phyloP scores from a whole-genome alignment of 2,888 invertebrate species.

The Branchipolynoe longqiensis region DNA sequence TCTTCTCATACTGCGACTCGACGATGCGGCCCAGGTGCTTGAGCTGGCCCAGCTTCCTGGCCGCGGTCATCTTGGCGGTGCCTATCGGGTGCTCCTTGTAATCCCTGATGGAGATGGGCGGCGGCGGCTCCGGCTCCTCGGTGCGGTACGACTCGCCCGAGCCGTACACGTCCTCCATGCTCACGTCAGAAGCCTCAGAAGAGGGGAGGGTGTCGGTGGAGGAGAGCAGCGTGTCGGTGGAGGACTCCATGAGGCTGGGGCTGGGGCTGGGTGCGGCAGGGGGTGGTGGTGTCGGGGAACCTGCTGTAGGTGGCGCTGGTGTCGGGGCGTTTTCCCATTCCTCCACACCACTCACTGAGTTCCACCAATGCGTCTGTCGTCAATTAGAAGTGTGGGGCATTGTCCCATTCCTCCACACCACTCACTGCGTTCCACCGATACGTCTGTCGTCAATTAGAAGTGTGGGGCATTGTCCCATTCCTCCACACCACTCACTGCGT shows the following conservation, averaged over 20 bases:
- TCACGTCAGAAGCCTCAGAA: conserved; percentile 39
- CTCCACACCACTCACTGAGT: not conserved
- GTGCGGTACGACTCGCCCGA: conserved; percentile 21
- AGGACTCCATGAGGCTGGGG: conserved; percentile 33
- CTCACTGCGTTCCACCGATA: not conserved
- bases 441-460: no score
- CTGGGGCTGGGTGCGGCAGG: not conserved
- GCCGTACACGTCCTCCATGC: conserved; percentile 50
- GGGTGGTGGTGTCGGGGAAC: not conserved
- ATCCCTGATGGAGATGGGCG: conserved; percentile 13
- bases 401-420: conserved; percentile 2
- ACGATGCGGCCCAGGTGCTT: conserved; percentile 45
- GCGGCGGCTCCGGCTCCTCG: not conserved
- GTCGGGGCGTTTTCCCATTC: not conserved
- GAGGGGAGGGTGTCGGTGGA: conserved; percentile 45
- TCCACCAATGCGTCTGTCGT: no score
- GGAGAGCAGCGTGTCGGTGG: conserved; percentile 10
- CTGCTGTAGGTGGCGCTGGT: not conserved
- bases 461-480: conserved; percentile 2
- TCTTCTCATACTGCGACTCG: conserved; percentile 47
- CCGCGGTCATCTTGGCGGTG: conserved; percentile 36
- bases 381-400: no score
- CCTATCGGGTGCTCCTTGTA: conserved; percentile 36
- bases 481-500: not conserved
- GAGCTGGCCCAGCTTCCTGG: not conserved